phyloP scores from a whole-genome alignment of 2,113 vertebrate species.

The Catharus bicknelli region DNA sequence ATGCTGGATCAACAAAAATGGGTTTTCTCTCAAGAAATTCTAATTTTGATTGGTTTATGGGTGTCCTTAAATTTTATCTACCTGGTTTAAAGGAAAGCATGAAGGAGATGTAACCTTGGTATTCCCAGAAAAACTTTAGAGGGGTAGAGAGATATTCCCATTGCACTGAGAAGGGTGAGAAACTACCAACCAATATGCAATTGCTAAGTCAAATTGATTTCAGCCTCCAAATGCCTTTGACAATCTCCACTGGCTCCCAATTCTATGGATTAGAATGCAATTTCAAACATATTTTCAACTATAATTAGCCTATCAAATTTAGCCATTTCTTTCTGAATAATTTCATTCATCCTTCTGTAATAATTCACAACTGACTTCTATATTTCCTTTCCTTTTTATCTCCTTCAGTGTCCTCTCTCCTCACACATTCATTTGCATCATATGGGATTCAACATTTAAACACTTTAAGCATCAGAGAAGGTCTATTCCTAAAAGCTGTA shows the following conservation, averaged over 20 bases:
- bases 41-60: not conserved
- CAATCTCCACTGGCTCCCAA: not conserved
- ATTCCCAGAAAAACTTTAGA: not conserved
- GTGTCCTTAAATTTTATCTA: not conserved
- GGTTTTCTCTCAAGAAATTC: not conserved
- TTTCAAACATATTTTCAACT: not conserved
- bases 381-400: not conserved
- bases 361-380: not conserved
- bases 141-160: not conserved
- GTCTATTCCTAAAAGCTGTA: not conserved
- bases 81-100: not conserved
- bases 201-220: not conserved
- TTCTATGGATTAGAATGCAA: not conserved
- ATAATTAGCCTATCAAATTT: not conserved
- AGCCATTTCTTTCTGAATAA: fast-evolving
- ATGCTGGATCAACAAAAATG: not conserved
- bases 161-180: not conserved
- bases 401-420: fast-evolving
- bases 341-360: not conserved
- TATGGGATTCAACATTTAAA: not conserved
- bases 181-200: not conserved
- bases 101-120: fast-evolving
- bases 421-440: not conserved
- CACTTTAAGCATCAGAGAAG: not conserved
- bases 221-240: not conserved